A percentile compares a stretch with the other conserved stretches of the same genome.
phyloP scores from a whole-genome alignment of 37 sponge, comb jelly and placozoan genomes.

The Amphimedon queenslandica region DNA sequence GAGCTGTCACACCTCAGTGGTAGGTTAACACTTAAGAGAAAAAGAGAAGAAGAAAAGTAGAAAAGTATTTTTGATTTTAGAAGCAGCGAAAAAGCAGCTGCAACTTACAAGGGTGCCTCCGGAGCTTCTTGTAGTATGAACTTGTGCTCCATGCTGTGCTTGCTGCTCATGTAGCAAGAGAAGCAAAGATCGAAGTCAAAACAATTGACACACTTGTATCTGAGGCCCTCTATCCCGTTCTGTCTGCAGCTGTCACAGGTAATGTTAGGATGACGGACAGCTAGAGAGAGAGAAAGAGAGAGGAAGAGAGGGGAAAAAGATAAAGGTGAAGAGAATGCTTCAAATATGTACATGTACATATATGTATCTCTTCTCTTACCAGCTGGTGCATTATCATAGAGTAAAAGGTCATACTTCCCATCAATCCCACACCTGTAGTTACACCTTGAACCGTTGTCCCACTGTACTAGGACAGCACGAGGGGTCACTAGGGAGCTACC shows the following conservation, averaged over 20 bases:
- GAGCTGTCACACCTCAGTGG: slow-evolving; percentile 13
- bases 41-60: too few relatives aligned
- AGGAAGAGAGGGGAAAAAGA: slow-evolving; percentile 4
- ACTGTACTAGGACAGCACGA: slow-evolving; percentile 67
- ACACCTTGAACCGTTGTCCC: slow-evolving; percentile 76
- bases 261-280: slow-evolving; percentile 17
- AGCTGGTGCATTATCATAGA: slow-evolving; percentile 53
- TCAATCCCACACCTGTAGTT: slow-evolving; percentile 71
- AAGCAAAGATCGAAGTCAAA: slow-evolving; percentile 86
- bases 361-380: slow-evolving; percentile 29
- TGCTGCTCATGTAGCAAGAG: slow-evolving; percentile 70
- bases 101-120: background rate
- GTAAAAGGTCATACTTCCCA: slow-evolving; percentile 60
- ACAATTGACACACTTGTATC: slow-evolving; percentile 87
- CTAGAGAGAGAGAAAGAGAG: slow-evolving; percentile 23
- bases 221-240: slow-evolving; percentile 46
- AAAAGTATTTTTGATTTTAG: too few relatives aligned
- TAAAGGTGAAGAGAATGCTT: background rate
- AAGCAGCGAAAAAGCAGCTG: too few relatives aligned
- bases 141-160: slow-evolving; percentile 72
- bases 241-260: slow-evolving; percentile 49
- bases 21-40: slow-evolving; percentile 35
- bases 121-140: slow-evolving; percentile 56
- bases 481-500: background rate
- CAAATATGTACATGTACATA: background rate